Evolutionary conservation across 2,113 vertebrate species (phyloP), one percentile per base, ranked within the genome.

Genomic region (Amblyornis subalaris): DNA sequence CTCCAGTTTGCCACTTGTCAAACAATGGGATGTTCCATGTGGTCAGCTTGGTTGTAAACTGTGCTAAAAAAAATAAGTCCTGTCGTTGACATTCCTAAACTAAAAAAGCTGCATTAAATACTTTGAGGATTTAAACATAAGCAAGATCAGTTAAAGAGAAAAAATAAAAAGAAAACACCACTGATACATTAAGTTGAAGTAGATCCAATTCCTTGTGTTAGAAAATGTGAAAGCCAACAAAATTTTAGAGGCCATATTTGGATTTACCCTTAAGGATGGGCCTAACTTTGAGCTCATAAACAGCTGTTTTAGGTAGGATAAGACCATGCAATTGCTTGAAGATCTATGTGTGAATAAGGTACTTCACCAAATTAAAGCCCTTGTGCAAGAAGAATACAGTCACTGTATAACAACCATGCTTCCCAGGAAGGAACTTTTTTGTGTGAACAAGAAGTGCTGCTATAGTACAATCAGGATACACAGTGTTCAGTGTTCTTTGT

Each of bases 401-500:
- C 74, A 89, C 23, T 77, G 42, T 60, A 51, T 74, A 94, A 89
- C 62, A 93, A 23, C 60, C 23, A 13, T 26, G 23, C 38, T 93
- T 86, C 55, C 93, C 67, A 74, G 91, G 75, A 95, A 91, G 44
- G 65, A 90, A 83, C 64, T 79, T 89, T 94, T 65, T 90, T 62
- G 26, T 90, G 48, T 58, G 71, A 89, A 51, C 74, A 91, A 95
- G 71, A 89, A 94, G 78, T 77, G 60, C 40, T 92, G 53, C 88
- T 95, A 85, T 17, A 4, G 2, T 85, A 95, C 0, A 28, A 77
- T 70, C 4, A 6, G 71, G 60, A 67, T 94, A 77, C 71, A 73
- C 23, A 24, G 28, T 80, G 33, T 76, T 96, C 29, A 21, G 45
- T 66, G 35, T 66, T 97, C 95, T 96, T 95, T 96, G 92, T 96